A percentile compares a stretch with the other conserved stretches of the same genome.
These are phyloP conservation scores for Athalia cordata DNA, from an alignment of 2,888 invertebrate genomes.

Conservation along the genomic window DNA sequence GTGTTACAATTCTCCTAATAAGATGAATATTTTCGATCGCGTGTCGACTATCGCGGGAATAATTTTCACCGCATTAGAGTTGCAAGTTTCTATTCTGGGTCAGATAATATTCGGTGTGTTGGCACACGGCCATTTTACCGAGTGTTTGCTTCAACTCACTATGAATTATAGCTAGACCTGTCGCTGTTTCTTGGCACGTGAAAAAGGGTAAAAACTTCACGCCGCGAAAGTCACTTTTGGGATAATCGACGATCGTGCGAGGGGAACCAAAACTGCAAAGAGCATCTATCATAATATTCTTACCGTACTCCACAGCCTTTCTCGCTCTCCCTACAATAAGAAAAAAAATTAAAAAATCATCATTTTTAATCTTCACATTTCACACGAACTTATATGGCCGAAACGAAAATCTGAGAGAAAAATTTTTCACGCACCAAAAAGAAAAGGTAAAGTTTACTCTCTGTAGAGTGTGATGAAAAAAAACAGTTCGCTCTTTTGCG, in stretches of 20 bases:
- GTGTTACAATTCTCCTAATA: no score
- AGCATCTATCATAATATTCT: conserved; percentile 5
- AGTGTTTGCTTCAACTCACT: conserved; percentile 19
- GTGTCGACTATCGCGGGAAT: neutral
- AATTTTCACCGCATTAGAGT: neutral
- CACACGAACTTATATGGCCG: no score
- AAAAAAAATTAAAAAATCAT: no score
- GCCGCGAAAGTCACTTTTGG: conserved; percentile 22
- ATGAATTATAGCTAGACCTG: conserved; percentile 25
- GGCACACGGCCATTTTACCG: conserved; percentile 26
- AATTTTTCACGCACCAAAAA: no score
- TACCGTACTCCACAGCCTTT: neutral
- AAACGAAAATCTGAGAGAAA: no score
- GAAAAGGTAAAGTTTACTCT: no score
- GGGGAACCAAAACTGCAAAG: neutral
- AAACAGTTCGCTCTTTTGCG: no score
- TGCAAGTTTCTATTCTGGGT: conserved; percentile 5
- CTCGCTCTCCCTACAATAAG: no score
- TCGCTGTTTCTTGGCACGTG: conserved; percentile 32
- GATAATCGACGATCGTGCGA: neutral
- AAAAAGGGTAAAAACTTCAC: conserved; percentile 3
- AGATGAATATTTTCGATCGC: neutral
- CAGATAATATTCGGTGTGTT: conserved; percentile 30
- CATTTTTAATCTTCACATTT: no score
- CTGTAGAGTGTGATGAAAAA: no score